Base-by-base conservation (phyloP, 2,888 invertebrate genomes). In the Aphidoletes aphidimyza region DNA sequence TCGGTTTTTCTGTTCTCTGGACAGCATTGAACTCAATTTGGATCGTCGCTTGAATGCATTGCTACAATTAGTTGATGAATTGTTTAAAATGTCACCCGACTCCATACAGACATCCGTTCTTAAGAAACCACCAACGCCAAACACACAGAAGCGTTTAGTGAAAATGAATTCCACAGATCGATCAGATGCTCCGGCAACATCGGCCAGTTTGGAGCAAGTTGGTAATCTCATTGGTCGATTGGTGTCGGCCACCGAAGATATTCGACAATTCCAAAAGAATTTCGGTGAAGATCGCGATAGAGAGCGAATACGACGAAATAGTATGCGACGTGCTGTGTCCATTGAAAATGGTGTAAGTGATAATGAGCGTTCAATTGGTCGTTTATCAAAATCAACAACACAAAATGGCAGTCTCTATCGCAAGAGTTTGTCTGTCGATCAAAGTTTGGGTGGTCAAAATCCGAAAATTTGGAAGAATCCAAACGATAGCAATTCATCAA, bases 401-500 rank as follows among this genome's bases (percentile, higher is more conserved):
- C 88, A 89, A 42, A 91, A 91, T 88, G 91, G 92, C 84, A 93
- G 92, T 88, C 88, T 94, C 81, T 92, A 93, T 86, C 91, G 94
- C 86, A 94, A 94, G 88, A 94, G 94, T 88, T 89, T 95, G 83
- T 95, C 94, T 9, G 88, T 95, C 86, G 95, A 95, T 89, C 94
- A 95, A 88, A 89, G 90, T 69, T 91, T 91, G 86, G 87, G 89
- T 83, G 92, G 91, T 86, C 90, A 90, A 87, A 91, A 94, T 86
- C 90, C 90, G 87, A 91, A 94, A 91, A 96, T 97, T 87, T 97
- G 97, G 97, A 94, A 94, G 87, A 93, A 94, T 39, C 94, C 94
- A 84, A 95, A 96, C 86, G 95, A 95, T 85, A 97, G 96, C 88
- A 92, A 95, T 85, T 95, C 95, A 0, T 96, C 96, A 85, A 92